Evolutionary conservation across 2,797 vertebrate species (phyloP).

Genomic region (Fratercula arctica): DNA sequence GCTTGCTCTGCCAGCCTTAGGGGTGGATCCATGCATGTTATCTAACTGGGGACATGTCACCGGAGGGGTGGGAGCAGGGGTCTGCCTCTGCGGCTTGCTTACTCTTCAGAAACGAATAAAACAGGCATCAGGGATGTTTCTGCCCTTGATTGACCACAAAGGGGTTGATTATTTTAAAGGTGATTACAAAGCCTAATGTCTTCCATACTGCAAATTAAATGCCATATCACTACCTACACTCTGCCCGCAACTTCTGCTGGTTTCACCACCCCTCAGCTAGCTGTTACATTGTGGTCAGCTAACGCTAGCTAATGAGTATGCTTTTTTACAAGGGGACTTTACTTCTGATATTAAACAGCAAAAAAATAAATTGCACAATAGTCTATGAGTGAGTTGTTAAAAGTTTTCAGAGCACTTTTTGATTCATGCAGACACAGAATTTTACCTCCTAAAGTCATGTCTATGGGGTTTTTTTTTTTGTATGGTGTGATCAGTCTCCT

Average conservation of each 20-base stretch:
- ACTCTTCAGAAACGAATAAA: neutral
- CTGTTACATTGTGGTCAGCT: neutral
- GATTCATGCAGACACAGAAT: neutral
- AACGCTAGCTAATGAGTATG: accelerated
- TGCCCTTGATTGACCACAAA: neutral
- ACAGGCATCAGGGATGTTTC: neutral
- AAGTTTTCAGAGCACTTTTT: neutral
- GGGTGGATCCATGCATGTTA: neutral
- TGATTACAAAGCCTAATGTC: neutral
- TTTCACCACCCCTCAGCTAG: neutral
- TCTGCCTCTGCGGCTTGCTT: neutral
- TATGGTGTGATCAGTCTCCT: neutral
- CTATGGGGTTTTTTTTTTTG: neutral
- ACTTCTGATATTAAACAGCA: neutral
- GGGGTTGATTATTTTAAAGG: neutral
- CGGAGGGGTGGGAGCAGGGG: accelerated
- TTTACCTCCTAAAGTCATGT: neutral
- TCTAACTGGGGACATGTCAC: neutral
- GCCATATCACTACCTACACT: neutral
- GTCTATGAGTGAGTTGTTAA: neutral
- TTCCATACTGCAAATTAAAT: neutral
- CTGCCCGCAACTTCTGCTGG: neutral
- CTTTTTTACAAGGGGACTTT: neutral
- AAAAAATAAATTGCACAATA: neutral
- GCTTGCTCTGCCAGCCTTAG: neutral